These are phyloP conservation scores for Crambe crambe DNA, from an alignment of 37 sponge, comb jelly and placozoan genomes.

Conservation along the genomic window DNA sequence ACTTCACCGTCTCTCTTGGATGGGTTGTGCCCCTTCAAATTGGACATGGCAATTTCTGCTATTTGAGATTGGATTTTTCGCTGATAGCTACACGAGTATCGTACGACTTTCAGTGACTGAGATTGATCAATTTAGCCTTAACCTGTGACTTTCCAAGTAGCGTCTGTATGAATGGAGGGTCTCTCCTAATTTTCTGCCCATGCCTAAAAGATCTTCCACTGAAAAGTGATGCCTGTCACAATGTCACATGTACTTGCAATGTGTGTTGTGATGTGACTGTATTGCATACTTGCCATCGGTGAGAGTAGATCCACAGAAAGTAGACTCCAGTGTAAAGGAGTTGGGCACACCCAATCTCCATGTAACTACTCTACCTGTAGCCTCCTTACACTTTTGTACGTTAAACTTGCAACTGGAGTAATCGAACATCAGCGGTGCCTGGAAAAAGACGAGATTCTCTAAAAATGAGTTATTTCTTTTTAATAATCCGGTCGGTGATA, in stretches of 20 bases:
- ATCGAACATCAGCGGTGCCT: conserved; percentile 56
- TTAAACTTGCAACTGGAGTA: conserved; percentile 75
- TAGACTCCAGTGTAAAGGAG: conserved; percentile 89
- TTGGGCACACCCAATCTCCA: conserved; percentile 82
- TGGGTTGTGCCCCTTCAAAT: not conserved
- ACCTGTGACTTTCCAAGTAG: conserved; percentile 39
- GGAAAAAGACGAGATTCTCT: too few relatives aligned
- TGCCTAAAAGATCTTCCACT: conserved; percentile 6
- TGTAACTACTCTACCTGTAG: conserved; percentile 82
- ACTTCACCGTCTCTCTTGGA: too few relatives aligned
- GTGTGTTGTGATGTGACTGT: not conserved
- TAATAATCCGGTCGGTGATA: too few relatives aligned
- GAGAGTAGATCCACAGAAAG: conserved; percentile 87
- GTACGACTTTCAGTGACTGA: too few relatives aligned
- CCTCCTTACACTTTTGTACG: conserved; percentile 81
- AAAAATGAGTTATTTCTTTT: too few relatives aligned
- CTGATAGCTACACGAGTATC: conserved; percentile 37
- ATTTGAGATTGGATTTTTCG: conserved; percentile 16
- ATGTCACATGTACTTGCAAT: not conserved
- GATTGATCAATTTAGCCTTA: not conserved
- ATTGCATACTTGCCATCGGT: too few relatives aligned
- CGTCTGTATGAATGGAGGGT: conserved; percentile 13
- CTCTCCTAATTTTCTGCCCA: conserved; percentile 40
- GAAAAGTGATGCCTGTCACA: conserved; percentile 46
- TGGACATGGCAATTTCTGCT: conserved; percentile 33